Base-by-base conservation (phyloP, 2,113 vertebrate species). In the Melierax canorus region DNA sequence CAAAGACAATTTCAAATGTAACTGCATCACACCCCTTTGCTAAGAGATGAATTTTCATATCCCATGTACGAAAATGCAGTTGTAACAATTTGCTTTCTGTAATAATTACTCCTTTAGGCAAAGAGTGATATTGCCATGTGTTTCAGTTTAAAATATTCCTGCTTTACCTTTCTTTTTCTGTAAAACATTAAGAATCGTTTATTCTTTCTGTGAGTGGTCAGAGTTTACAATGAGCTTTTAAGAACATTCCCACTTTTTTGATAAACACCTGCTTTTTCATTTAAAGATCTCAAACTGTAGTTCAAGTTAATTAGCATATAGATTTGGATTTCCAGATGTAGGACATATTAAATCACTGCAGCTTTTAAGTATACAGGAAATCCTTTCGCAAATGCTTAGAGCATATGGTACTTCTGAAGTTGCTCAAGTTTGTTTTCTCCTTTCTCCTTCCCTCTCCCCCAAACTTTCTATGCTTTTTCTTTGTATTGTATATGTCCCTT, bases 341-440 rank as follows among this genome's bases (percentile, higher is more conserved):
- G 94, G 82, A 67, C 86, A 97, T 51, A 88, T 92, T 97, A 90
- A 74, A 95, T 96, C 95, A 93, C 16, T 18, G 32, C 5, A 26
- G 62, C 60, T 97, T 96, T 96, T 96, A 95, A 93, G 88, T 66
- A 62, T 43, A 78, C 88, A 95, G 96, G 96, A 98, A 98, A 97
- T 97, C 93, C 94, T 98, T 97, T 21, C 10, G 94, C 95, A 97
- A 90, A 94, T 73, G 77, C 46, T 22, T 71, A 51, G 68, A 71
- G 45, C 94, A 96, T 95, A 94, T 97, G 94, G 91, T 94, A 95
- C 88, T 94, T 98, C 93, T 97, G 96, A 98, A 97, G 96, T 95
- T 74, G 60, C 78, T 81, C 75, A 72, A 56, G 76, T 93, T 91
- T 8, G 30, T 94, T 95, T 96, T 94, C 41, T 68, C 24, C 58